Base-by-base conservation (phyloP, 2,888 invertebrate species). In the Liopterus haemorrhoidalis region DNA sequence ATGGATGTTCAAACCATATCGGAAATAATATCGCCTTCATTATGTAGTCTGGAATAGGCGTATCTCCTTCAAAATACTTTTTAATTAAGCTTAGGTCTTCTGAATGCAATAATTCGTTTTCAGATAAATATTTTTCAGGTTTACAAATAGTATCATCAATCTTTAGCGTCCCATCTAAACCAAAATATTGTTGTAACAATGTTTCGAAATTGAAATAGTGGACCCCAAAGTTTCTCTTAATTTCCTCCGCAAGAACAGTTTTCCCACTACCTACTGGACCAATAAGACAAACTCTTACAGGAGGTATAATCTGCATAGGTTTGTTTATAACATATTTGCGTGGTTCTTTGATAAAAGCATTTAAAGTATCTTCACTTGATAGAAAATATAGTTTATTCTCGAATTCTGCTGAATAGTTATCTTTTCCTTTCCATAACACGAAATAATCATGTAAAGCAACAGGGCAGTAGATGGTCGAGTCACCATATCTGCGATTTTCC, bases 361-460 rank as follows among this genome's bases (percentile, higher is more conserved):
- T 61, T 37, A 72, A 55, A 49, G 71, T 72, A 41, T 69, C 63
- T 57, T 73, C 69, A 30, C 69, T 74, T 16, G 71, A 68, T 52
- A 78, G 70, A 33, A 71, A 67, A 60, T 79, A 75, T 1, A 74
- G 50, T 63, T 72, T 74, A 46, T 76, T 71, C 50, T 72, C 64
- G 54, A 72, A 75, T 54, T 71, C 70, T 1, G 70, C 66, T 14
- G 69, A 60, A 54, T 70, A 74, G 43, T 77, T 71, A 30, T 71
- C 63, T 59, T 75, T 77, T n/a, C 81, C 82, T 62, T 70, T 72
- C 75, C 79, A 76, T 14, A 82, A 58, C 6, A 78, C 66, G 28
- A 70, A 67, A 52, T 75, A 59, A 27, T 75, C 66, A 42, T 65
- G 63, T 56, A 71, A 74, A n/a, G 76, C 67, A 21, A 81, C 70